Base-by-base conservation (phyloP, 1,140 invertebrate genomes). In the Apocrypta bakeri region DNA sequence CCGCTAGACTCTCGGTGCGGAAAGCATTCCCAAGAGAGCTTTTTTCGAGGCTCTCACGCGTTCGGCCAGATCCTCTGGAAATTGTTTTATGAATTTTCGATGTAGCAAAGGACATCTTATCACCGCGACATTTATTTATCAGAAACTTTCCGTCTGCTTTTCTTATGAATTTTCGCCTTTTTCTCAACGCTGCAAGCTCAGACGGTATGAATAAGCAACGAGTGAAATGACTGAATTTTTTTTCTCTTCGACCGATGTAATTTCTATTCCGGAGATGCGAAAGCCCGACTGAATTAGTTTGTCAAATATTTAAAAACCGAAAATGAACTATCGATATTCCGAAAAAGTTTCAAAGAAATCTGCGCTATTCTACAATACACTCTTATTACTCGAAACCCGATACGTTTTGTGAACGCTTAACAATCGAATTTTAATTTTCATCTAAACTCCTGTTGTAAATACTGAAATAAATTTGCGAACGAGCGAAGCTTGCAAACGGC, bases 1-100 rank as follows among this genome's bases (percentile, higher is more conserved):
- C 31, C 40, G 27, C 9, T 27, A 48, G n/a, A 63, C 24, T 25
- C n/a, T n/a, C n/a, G n/a, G 8, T 21, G 25, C 63, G 63, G 27
- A 66, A 63, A 63, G n/a, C 64, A 27, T 42, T 42, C 64, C 64
- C 64, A 25, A 25, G 37, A 31, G 37, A 78, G 63, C 37, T 68
- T 78, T 78, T 66, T 68, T 78, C 31, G 33, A 77, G 27, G 31
- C 27, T 24, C 14, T 29, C 74, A 24, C 61, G 12, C 27, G 2
- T 77, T 37, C 56, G 6, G 24, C 56, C 24, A 2, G 27, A 33
- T 42, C 17, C 24, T 33, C 76, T 1, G 33, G 37, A 37, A 78
- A 78, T 78, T 78, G 37, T 78, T 78, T 78, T 78, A 42, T 21
- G 31, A 78, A 68, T 78, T 27, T 78, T 78, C 61, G 31, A 40